Evolutionary conservation across 1,140 invertebrate genomes (phyloP), one percentile per base, ranked within the genome.

Genomic region (Cyphomyrmex costatus): DNA sequence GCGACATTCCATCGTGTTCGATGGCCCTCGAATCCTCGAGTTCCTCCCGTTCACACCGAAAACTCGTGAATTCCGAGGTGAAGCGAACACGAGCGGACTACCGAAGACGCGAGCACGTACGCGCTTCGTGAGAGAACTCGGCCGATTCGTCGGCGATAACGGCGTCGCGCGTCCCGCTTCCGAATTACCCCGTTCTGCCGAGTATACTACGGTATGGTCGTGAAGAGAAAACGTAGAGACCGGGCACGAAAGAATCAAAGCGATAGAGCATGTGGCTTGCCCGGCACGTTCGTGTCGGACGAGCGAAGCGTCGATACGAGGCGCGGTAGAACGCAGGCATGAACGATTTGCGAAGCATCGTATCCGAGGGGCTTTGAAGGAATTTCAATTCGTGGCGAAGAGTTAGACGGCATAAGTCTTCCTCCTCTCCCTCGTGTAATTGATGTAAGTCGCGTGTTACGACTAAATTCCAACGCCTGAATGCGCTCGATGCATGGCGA

Each of bases 101-200:
- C 70, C 61, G 46, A 33, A 2, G 51, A 51, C 7, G 46, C 30
- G 21, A 16, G 65, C 89, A 91, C 90, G 90, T 90, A 89, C 63
- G 21, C n/a, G 76, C 36, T 90, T 51, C 90, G 90, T 91, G 90
- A 91, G 66, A 91, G 87, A 91, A 91, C 89, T 91, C 90, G 90
- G 73, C 65, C 90, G 90, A 89, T 89, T 90, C 85, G 85, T 76
- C 14, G 78, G 76, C 87, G 90, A 91, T 90, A 91, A 91, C 89
- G 84, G 87, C 84, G 74, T 58, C 58, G 60, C 77, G 79, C 85
- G 80, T 30, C 58, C 53, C 77, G 90, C 90, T 90, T 91, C 90
- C 85, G 90, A 91, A 91, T 91, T 91, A 66, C 89, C 77, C 56
- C 33, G 84, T 89, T 90, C 58, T 33, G 36, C 24, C 36, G 82